Evolutionary conservation across 2,797 vertebrate species (phyloP), one percentile per base, ranked within the genome.

Genomic region (Periparus ater): DNA sequence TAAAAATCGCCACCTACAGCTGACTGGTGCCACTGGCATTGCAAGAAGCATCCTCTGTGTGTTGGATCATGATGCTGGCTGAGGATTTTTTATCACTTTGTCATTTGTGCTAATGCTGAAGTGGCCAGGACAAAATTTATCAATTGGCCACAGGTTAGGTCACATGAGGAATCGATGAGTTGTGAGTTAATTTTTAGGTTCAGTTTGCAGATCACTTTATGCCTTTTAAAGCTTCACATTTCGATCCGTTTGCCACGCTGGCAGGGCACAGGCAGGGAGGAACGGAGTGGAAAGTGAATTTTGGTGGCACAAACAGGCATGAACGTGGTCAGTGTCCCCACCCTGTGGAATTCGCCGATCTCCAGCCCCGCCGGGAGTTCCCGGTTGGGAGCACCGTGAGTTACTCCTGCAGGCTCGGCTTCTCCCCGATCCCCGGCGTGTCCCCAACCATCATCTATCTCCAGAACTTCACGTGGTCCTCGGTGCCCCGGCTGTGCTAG

Each of bases 401-500:
- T 78, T 98, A 98, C 61, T 45, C 66, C 6, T 98, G 98, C 71
- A 77, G 92, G 7, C 0, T 1, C 0, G 97, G 97, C 0, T 97
- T 70, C 53, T 18, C 2, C 20, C 51, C 40, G 47, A 4, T 90
- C n/a, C 38, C 45, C 4, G 55, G 45, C 0, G 51, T 88, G 4
- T 66, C 85, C 67, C 68, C 42, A 4, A 34, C 13, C 3, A 9
- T 79, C 40, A 97, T 93, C 18, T 98, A 98, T 25, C 97, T 97
- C 17, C 45, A 50, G 10, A 90, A 95, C 50, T 79, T 96, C 54
- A 71, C 42, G 0, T 98, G 98, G 98, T 89, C 97, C 5, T 0
- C 13, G 16, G 9, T 89, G 20, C 79, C 77, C 3, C 29, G 32
- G 63, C 96, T 98, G n/a, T 98, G 98, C 93, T 74, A 93, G 86